Evolutionary conservation across 2,888 invertebrate genomes (phyloP).

Genomic region (Morpho deidamia): DNA sequence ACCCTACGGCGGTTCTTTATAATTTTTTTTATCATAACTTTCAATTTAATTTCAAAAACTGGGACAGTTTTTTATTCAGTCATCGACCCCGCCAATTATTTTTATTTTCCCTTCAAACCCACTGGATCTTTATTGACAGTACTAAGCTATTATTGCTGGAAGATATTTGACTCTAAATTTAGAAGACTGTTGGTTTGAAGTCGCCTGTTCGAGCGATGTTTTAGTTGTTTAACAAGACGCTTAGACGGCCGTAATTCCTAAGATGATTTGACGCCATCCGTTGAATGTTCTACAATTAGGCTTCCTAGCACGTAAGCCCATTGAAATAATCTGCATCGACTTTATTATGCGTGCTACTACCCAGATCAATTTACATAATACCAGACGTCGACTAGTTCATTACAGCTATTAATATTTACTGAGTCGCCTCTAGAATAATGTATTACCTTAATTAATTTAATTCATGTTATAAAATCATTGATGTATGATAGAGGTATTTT

Average conservation of each 20-base stretch:
- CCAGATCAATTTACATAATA: slow-evolving; percentile 57
- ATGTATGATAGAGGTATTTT: slow-evolving; percentile 5
- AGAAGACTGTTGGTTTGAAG: not conserved
- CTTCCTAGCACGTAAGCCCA: slow-evolving; percentile 43
- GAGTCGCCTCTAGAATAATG: slow-evolving; percentile 23
- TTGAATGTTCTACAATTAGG: slow-evolving; percentile 61
- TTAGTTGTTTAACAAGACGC: slow-evolving; percentile 9
- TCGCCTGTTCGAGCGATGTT: not conserved
- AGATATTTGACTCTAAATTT: not conserved
- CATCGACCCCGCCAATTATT: slow-evolving; percentile 26
- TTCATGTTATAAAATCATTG: slow-evolving; percentile 7
- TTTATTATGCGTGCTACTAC: slow-evolving; percentile 35
- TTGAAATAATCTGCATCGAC: slow-evolving; percentile 48
- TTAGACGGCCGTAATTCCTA: slow-evolving; percentile 13
- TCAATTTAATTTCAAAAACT: slow-evolving; percentile 42
- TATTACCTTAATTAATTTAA: slow-evolving; percentile 19
- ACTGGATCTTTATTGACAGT: slow-evolving; percentile 1
- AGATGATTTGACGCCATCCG: slow-evolving; percentile 44
- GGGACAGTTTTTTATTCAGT: slow-evolving; percentile 38
- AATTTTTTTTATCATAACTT: slow-evolving; percentile 49
- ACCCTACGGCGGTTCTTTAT: slow-evolving; percentile 49
- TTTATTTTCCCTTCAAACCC: not conserved
- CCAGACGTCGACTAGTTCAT: slow-evolving; percentile 44
- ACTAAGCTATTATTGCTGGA: not conserved
- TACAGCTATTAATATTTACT: slow-evolving; percentile 51